phyloP scores from a whole-genome alignment of 2,113 vertebrate species.

The Gymnogyps californianus region DNA sequence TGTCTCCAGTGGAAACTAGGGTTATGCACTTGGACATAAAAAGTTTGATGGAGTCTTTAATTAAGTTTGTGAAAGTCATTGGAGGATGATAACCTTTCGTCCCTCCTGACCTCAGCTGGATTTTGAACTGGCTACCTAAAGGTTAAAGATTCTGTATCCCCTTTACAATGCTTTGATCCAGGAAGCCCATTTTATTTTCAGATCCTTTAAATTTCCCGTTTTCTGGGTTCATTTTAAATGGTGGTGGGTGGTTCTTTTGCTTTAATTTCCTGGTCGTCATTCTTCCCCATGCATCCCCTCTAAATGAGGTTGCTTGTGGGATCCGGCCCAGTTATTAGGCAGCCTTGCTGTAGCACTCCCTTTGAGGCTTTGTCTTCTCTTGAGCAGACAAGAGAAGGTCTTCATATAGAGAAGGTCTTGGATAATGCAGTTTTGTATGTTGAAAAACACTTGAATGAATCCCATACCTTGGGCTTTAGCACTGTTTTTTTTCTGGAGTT shows the following conservation, averaged over 20 bases:
- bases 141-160: constrained; percentile 32
- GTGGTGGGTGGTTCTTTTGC: background rate
- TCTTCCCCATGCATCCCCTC: background rate
- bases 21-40: constrained; percentile 18
- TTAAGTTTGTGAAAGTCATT: constrained; percentile 47
- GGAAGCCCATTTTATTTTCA: constrained; percentile 23
- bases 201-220: constrained; percentile 42
- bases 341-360: background rate
- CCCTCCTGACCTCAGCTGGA: constrained; percentile 24
- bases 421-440: background rate
- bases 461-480: background rate
- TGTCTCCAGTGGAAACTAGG: background rate
- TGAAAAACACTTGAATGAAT: background rate
- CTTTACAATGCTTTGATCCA: constrained; percentile 34
- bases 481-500: background rate
- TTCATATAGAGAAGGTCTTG: background rate
- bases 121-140: constrained; percentile 49
- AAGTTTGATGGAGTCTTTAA: constrained; percentile 35
- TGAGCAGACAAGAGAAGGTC: background rate
- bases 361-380: background rate
- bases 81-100: constrained; percentile 46
- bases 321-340: background rate
- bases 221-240: constrained; percentile 23
- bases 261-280: constrained; percentile 25
- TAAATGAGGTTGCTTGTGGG: background rate